These are phyloP conservation scores for Tiliacea citrago DNA, from an alignment of 2,888 invertebrate species.

Conservation along the genomic window DNA sequence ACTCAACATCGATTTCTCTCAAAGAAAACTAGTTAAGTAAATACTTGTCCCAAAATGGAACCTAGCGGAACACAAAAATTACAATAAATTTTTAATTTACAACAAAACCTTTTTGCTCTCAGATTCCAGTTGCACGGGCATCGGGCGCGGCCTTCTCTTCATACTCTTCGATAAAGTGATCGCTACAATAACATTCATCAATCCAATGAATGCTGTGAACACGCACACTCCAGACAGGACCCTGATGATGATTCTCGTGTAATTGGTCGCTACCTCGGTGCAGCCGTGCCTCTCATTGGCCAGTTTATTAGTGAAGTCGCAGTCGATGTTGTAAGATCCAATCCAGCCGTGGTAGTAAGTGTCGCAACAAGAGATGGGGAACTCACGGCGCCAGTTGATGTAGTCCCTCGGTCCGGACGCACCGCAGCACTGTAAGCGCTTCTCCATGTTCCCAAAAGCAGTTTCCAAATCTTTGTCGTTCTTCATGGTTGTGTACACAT, in stretches of 20 bases:
- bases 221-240: constrained; percentile 78
- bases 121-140: constrained; percentile 76
- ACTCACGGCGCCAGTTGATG: constrained; percentile 81
- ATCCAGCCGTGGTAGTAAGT: constrained; percentile 83
- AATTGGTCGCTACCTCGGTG: constrained; percentile 80
- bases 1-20: constrained; percentile 60
- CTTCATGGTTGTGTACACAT: constrained; percentile 81
- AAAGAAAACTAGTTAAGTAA: constrained; percentile 50
- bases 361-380: constrained; percentile 86
- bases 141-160: constrained; percentile 71
- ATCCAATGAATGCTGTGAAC: constrained; percentile 79
- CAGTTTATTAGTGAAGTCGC: constrained; percentile 84
- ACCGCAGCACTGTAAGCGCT: constrained; percentile 85
- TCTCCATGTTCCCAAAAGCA: constrained; percentile 80
- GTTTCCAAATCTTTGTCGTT: constrained; percentile 73
- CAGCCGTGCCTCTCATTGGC: constrained; percentile 87
- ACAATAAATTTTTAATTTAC: constrained; percentile 58
- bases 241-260: constrained; percentile 80
- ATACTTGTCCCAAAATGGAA: constrained; percentile 38
- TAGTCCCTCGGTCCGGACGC: constrained; percentile 85
- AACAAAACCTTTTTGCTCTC: constrained; percentile 85
- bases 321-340: constrained; percentile 80
- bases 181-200: constrained; percentile 76
- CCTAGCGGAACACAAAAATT: constrained; percentile 40
- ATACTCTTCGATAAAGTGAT: constrained; percentile 74